Conservation (phyloP, 2,888 invertebrate genomes). For the Apantesis nais region DNA sequence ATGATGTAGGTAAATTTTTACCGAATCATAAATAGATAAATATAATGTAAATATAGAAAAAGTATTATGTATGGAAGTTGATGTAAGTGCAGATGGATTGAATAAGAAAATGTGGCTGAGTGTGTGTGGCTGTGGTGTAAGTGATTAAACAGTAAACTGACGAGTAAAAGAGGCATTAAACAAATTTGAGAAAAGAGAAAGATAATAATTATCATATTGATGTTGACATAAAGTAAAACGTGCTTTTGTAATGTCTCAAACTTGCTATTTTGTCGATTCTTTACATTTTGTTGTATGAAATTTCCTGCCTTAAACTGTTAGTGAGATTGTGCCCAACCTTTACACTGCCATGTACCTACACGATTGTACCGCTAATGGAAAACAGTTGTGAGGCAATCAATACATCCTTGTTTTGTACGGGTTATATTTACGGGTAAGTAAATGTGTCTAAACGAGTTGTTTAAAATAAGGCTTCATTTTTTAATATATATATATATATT, state of each 20-base stretch:
- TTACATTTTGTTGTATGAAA: neutral
- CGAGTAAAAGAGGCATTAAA: neutral
- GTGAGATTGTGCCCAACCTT: slow-evolving; percentile 12
- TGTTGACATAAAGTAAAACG: neutral
- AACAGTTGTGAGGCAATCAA: slow-evolving; percentile 65
- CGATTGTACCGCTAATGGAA: slow-evolving; percentile 67
- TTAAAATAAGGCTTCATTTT: slow-evolving; percentile 8
- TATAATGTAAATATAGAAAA: too few relatives aligned
- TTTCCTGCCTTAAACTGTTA: neutral
- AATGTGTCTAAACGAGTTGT: slow-evolving; percentile 5
- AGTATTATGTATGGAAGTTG: too few relatives aligned
- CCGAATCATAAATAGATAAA: too few relatives aligned
- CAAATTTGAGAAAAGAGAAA: too few relatives aligned
- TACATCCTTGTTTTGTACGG: slow-evolving; percentile 50
- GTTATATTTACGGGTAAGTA: slow-evolving; percentile 26
- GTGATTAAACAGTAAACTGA: too few relatives aligned
- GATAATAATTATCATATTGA: too few relatives aligned
- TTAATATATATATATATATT: neutral
- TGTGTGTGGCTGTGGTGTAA: too few relatives aligned
- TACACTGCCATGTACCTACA: slow-evolving; percentile 45
- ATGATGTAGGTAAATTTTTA: too few relatives aligned
- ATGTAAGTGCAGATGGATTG: too few relatives aligned
- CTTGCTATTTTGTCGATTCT: neutral
- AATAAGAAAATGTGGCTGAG: too few relatives aligned
- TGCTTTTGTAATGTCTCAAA: neutral